phyloP scores from a whole-genome alignment of 2,797 vertebrate species.

The Varecia variegata region DNA sequence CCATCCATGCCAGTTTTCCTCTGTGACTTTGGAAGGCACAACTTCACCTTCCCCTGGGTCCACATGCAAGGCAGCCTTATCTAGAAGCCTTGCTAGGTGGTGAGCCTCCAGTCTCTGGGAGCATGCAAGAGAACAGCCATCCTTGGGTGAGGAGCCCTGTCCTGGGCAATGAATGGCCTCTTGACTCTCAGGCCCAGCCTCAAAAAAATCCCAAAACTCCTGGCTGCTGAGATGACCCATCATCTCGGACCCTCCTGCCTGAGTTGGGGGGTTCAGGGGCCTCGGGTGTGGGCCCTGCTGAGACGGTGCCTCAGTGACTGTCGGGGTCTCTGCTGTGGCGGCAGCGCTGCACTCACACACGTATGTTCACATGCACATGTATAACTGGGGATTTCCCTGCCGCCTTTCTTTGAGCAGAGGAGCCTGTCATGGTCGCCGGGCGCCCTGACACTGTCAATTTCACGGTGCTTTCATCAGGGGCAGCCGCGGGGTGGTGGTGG shows the following conservation, averaged over 20 bases:
- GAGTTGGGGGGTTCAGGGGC: neutral
- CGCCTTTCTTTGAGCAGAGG: conserved; percentile 23
- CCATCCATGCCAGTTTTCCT: fast-evolving
- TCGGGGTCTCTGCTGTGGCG: fast-evolving
- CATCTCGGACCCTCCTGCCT: neutral
- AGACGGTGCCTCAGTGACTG: fast-evolving
- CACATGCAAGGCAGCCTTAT: neutral
- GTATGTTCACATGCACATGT: neutral
- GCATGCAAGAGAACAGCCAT: neutral
- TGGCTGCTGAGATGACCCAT: neutral
- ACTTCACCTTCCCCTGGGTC: neutral
- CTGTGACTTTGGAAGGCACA: neutral
- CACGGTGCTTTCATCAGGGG: conserved; percentile 84
- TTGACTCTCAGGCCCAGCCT: neutral
- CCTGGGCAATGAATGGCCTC: neutral
- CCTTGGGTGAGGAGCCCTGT: neutral
- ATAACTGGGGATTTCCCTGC: neutral
- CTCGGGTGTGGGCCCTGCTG: neutral
- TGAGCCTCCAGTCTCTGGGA: neutral
- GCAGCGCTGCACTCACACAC: neutral
- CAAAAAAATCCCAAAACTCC: neutral
- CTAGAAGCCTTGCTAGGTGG: neutral
- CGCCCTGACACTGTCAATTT: conserved; percentile 82
- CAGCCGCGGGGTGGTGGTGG: too few relatives aligned
- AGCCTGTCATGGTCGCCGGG: conserved; percentile 73